phyloP scores from a whole-genome alignment of 2,888 invertebrate genomes.

The Ptychoptera albimana region DNA sequence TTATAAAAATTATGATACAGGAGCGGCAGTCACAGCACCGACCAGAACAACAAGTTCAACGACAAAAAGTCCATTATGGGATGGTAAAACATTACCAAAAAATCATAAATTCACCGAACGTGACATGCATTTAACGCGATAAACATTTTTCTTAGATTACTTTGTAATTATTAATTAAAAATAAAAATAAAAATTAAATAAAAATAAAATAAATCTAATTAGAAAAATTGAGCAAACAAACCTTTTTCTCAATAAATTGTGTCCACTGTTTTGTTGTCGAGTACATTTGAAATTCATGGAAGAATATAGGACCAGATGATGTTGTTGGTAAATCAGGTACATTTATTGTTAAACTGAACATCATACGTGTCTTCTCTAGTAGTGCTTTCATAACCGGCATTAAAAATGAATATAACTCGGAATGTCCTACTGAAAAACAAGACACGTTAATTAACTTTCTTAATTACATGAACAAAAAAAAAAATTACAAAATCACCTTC shows the following conservation, averaged over 20 bases:
- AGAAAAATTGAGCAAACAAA: constrained; percentile 21
- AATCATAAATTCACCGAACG: constrained; percentile 8
- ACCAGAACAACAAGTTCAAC: background rate
- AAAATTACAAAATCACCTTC: constrained; percentile 22
- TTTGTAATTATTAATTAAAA: background rate
- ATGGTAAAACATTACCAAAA: constrained; percentile 7
- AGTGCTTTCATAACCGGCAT: constrained; percentile 45
- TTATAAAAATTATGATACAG: no score
- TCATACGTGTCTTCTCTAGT: constrained; percentile 33
- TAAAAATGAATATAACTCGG: constrained; percentile 42
- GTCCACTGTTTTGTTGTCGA: constrained; percentile 38
- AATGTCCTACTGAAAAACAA: constrained; percentile 26
- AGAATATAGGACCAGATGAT: constrained; percentile 38
- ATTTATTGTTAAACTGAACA: constrained; percentile 25
- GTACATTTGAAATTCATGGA: constrained; percentile 41
- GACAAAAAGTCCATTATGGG: constrained; percentile 5
- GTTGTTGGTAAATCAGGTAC: constrained; percentile 35
- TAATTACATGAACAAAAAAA: constrained; percentile 1
- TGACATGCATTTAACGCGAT: background rate
- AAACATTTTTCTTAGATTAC: background rate
- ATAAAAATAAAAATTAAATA: background rate
- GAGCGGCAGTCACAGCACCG: no score
- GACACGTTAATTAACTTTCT: no score
- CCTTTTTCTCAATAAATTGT: constrained; percentile 35
- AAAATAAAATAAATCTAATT: constrained; percentile 1